phyloP scores from a whole-genome alignment of 2,797 vertebrate genomes.

The Spinibarbus caldwelli region DNA sequence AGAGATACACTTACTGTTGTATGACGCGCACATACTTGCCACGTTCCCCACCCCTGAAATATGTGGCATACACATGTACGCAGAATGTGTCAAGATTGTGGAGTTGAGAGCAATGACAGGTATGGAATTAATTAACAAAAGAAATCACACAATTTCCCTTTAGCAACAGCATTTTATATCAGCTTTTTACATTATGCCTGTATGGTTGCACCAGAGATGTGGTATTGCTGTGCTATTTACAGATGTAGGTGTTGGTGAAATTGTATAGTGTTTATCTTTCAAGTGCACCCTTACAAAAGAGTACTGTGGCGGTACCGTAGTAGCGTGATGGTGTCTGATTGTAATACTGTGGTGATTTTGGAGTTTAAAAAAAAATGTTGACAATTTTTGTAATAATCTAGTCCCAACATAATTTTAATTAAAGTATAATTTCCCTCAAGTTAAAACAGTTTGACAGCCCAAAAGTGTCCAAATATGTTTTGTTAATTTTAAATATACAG shows the following conservation, averaged over 20 bases:
- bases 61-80: slow-evolving; percentile 66
- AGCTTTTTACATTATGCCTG: slow-evolving; percentile 61
- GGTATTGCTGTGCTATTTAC: slow-evolving; percentile 33
- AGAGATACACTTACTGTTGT: slow-evolving; percentile 76
- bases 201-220: slow-evolving; percentile 53
- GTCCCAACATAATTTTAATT: not conserved
- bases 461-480: not conserved
- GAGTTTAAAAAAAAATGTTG: not conserved
- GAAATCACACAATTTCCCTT: slow-evolving; percentile 69
- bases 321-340: no score
- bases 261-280: not conserved
- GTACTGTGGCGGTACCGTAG: not conserved
- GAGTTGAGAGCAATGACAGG: slow-evolving; percentile 73
- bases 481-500: not conserved
- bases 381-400: not conserved
- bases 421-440: not conserved
- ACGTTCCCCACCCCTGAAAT: slow-evolving; percentile 50
- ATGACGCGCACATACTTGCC: slow-evolving; percentile 45
- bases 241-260: slow-evolving; percentile 25
- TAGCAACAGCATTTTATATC: slow-evolving; percentile 69
- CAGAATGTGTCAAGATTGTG: slow-evolving; percentile 69
- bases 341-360: not conserved
- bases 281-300: not conserved
- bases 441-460: not conserved
- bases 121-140: slow-evolving; percentile 82